Percentiles rank a stretch among this genome's conserved stretches.
Conservation (phyloP, 1,140 invertebrate species). For the Cotesia chilonis region DNA sequence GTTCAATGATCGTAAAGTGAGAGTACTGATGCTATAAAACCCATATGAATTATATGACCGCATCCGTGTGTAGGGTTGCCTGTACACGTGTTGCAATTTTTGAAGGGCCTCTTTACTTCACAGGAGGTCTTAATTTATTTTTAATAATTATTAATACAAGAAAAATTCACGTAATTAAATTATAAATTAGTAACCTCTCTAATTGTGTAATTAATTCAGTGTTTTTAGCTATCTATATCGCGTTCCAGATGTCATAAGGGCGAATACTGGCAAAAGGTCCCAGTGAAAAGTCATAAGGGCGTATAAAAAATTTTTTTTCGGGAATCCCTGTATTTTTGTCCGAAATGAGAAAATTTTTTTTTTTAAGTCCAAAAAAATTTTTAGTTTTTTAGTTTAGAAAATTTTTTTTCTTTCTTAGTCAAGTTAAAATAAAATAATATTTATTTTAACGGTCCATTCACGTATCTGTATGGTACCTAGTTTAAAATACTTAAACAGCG, state of each 20-base stretch:
- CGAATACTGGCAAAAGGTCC: too few relatives aligned
- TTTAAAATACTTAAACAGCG: slow-evolving; percentile 52
- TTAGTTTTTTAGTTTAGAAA: too few relatives aligned
- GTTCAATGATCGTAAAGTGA: slow-evolving; percentile 75
- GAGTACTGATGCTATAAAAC: slow-evolving; percentile 73
- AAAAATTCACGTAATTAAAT: background rate
- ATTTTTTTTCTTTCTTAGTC: too few relatives aligned
- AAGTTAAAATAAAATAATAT: background rate
- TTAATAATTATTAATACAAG: background rate
- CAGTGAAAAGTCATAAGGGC: too few relatives aligned
- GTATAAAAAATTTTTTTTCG: too few relatives aligned
- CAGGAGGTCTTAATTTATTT: slow-evolving; percentile 56
- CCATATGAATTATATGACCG: slow-evolving; percentile 63
- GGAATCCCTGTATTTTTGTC: too few relatives aligned
- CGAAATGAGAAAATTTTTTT: too few relatives aligned
- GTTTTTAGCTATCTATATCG: too few relatives aligned
- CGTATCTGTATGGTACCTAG: slow-evolving; percentile 32
- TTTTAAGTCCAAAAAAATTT: too few relatives aligned
- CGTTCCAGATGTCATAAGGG: too few relatives aligned
- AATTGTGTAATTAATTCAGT: background rate
- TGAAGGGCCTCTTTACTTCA: slow-evolving; percentile 72
- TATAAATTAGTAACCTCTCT: too few relatives aligned
- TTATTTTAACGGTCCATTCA: slow-evolving; percentile 44
- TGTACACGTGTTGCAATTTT: slow-evolving; percentile 72
- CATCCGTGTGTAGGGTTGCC: slow-evolving; percentile 63